These are phyloP conservation scores for Bergia puertoricense DNA, from an alignment of 92 coral and sea anemone species.

Conservation along the genomic window DNA sequence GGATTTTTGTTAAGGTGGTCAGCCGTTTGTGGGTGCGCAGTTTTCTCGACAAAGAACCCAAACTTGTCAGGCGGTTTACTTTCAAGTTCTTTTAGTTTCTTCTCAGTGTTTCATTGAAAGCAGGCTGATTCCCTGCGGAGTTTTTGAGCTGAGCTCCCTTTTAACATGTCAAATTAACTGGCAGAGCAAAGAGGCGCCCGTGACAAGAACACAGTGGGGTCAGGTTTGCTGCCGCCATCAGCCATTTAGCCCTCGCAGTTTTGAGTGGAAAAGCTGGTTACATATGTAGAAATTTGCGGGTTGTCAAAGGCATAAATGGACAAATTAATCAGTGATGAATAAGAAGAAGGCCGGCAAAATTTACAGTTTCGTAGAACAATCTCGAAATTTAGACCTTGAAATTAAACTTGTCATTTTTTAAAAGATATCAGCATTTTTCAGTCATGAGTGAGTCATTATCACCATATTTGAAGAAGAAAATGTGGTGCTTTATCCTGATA, in stretches of 20 bases:
- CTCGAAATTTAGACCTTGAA: too few species aligned
- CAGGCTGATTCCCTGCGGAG: slow-evolving; percentile 27
- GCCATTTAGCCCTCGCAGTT: not conserved
- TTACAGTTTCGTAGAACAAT: too few species aligned
- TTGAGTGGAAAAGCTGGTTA: slow-evolving; percentile 13
- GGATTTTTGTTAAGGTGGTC: not conserved
- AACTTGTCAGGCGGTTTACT: slow-evolving; percentile 12
- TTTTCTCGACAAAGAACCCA: not conserved
- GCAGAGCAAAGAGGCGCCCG: not conserved
- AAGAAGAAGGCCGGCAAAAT: not conserved
- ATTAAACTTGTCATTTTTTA: not conserved
- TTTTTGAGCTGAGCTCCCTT: not conserved
- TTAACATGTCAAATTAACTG: slow-evolving; percentile 10
- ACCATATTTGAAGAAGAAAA: too few species aligned
- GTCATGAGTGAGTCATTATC: too few species aligned
- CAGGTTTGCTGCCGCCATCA: slow-evolving; percentile 23
- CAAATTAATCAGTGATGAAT: not conserved
- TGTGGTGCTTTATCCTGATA: too few species aligned
- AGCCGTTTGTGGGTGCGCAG: not conserved
- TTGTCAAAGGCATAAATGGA: slow-evolving; percentile 18
- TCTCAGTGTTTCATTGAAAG: slow-evolving; percentile 13
- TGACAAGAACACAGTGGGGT: not conserved
- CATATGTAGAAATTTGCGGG: slow-evolving; percentile 4
- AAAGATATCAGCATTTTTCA: too few species aligned
- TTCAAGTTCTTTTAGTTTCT: not conserved